These are phyloP conservation scores for Ptychadena robeensis DNA, from an alignment of 2,797 vertebrate species.

Conservation along the genomic window DNA sequence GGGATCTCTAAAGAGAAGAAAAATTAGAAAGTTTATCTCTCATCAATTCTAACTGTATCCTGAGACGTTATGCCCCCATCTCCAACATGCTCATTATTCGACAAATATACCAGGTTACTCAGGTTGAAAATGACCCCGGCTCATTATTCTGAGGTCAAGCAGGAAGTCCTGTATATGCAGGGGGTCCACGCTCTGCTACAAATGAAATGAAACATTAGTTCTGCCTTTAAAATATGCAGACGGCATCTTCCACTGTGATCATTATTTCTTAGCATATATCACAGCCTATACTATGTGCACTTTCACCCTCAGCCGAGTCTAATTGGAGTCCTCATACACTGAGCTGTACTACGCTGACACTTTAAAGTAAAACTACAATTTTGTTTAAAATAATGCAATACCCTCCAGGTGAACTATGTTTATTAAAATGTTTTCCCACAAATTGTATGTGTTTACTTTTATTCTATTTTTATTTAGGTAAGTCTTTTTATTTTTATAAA, in stretches of 20 bases:
- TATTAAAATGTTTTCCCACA: neutral
- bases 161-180: conserved; percentile 9
- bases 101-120: conserved; percentile 46
- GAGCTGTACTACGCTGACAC: neutral
- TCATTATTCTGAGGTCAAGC: conserved; percentile 48
- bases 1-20: neutral
- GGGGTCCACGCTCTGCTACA: neutral
- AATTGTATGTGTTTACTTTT: neutral
- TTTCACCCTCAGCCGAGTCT: conserved; percentile 31
- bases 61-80: neutral
- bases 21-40: conserved; percentile 14
- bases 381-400: neutral
- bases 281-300: conserved; percentile 23
- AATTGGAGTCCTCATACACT: neutral
- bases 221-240: conserved; percentile 34
- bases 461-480: neutral
- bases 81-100: conserved; percentile 34
- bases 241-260: conserved; percentile 19
- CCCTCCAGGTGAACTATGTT: neutral
- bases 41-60: neutral
- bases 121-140: conserved; percentile 26
- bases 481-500: too few relatives aligned
- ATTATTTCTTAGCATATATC: neutral
- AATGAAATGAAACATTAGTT: neutral
- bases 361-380: neutral